Base-by-base conservation (phyloP, 2,113 vertebrate species). In the Sinocyclocheilus anshuiensis region DNA sequence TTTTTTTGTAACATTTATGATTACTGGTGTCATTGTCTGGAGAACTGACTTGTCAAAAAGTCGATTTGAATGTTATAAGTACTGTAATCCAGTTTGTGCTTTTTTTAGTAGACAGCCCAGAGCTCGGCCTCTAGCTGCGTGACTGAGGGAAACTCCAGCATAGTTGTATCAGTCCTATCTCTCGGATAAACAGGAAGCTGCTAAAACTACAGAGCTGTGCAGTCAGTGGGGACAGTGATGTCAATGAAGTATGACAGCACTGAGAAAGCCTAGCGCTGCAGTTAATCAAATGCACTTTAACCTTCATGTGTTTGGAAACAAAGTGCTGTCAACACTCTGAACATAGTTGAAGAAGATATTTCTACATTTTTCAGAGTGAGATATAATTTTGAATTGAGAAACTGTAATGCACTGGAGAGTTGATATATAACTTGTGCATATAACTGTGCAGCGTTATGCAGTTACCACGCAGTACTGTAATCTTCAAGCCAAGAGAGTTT, bases 121-220 rank as follows among this genome's bases (percentile, higher is more conserved):
- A 20, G 36, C 59, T 74, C 11, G n/a, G 42, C 69, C 45, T 39
- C 29, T 71, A 42, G 22, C 45, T 55, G 80, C n/a, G 18, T 69
- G 79, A 26, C 65, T 63, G 39, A 50, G 33, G 33, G 77, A 26
- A 86, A 77, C 59, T 69, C 50, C 84, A 80, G 76, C 69, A 71
- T 24, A n/a, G 81, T 42, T 86, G 67, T 83, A 48, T 83, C 79
- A 77, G 82, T 85, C n/a, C 42, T 71, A 86, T 83, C 83, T 88
- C 48, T 26, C 36, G 63, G 67, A 86, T 87, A 86, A 87, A 89
- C 90, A 87, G 88, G 88, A 90, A 88, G 75, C 69, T 86, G 82
- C 39, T 85, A 48, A 85, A 75, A 86, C 84, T 84, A 78, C 65
- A 78, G 81, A 24, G 59, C 86, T 86, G 9, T 75, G 4, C 65